These are phyloP conservation scores for Drosophila emarginata DNA, from an alignment of 2,888 invertebrate species.

Conservation along the genomic window DNA sequence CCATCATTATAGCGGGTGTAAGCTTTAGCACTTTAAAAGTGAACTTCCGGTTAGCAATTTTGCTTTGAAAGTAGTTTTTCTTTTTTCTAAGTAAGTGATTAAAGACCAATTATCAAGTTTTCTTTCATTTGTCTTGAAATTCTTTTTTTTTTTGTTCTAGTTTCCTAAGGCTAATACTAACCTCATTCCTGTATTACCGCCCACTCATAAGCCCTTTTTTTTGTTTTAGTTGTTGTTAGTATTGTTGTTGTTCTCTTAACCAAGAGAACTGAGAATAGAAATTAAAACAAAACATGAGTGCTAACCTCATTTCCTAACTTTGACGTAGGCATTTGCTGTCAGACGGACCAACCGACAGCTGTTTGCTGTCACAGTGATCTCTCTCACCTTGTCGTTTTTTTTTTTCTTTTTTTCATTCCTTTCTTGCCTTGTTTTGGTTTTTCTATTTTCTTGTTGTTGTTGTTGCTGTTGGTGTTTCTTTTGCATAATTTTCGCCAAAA, in stretches of 20 bases:
- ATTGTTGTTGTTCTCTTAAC: conserved; percentile 19
- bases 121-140: conserved; percentile 3
- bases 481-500: conserved; percentile 49
- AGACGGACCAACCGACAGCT: conserved; percentile 52
- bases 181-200: conserved; percentile 40
- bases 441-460: no score
- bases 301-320: conserved; percentile 61
- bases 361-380: conserved; percentile 66
- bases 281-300: conserved; percentile 35
- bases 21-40: not conserved
- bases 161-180: conserved; percentile 32
- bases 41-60: not conserved
- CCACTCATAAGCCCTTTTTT: conserved; percentile 58
- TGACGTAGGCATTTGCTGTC: conserved; percentile 28
- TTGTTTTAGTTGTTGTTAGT: not conserved
- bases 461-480: conserved; percentile 6
- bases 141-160: conserved; percentile 35
- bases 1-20: no score
- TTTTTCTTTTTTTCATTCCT: conserved; percentile 3
- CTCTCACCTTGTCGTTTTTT: conserved; percentile 54
- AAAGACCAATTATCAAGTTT: conserved; percentile 12
- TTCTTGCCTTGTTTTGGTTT: no score
- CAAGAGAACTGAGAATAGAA: conserved; percentile 40
- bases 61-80: not conserved
- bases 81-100: conserved; percentile 4